Base-by-base conservation (phyloP, 2,888 invertebrate species). In the Chromoteleia sp. region DNA sequence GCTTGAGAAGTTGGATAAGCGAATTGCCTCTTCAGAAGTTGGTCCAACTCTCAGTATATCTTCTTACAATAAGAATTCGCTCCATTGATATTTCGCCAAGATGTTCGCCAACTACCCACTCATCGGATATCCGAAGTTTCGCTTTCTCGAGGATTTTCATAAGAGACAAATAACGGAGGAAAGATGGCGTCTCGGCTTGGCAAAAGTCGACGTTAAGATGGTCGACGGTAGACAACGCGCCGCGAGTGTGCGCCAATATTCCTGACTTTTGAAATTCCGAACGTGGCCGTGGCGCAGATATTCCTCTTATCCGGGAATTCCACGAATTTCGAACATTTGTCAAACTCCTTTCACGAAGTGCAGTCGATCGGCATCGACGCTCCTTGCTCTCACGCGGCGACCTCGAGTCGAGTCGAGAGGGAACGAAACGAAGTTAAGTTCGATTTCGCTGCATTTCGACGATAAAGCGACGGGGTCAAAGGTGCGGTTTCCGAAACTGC, bases 281-380 rank as follows among this genome's bases (percentile, higher is more conserved):
- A 41, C 41, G 43, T 50, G 61, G 45, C 15, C 63, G 36, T 54
- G 25, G 14, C 41, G 33, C 67, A 15, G 30, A 52, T 50, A 39
- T 50, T 54, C 39, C 61, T 48, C 58, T 58, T 75, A 67, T 58
- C 75, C 54, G 68, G 39, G 61, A 75, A 80, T 80, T 80, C 70
- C 63, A 19, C 45, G 75, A 70, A 80, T 70, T 70, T 58, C 56
- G 61, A 75, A 70, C 75, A 75, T 75, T 80, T 80, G 80, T 80
- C 75, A 75, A 70, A 75, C 70, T 80, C 63, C 61, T 70, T 63
- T 75, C 65, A 41, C 61, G 56, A 68, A 56, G 61, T 54, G 29
- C 25, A 68, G 67, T 67, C 52, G 78, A 78, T 78, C 43, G 43
- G 29, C 61, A 41, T 56, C 41, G 45, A 10, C 3, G 17, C 54